These are phyloP conservation scores for Phenacoccus solenopsis DNA, from an alignment of 1,140 invertebrate species.

Conservation along the genomic window DNA sequence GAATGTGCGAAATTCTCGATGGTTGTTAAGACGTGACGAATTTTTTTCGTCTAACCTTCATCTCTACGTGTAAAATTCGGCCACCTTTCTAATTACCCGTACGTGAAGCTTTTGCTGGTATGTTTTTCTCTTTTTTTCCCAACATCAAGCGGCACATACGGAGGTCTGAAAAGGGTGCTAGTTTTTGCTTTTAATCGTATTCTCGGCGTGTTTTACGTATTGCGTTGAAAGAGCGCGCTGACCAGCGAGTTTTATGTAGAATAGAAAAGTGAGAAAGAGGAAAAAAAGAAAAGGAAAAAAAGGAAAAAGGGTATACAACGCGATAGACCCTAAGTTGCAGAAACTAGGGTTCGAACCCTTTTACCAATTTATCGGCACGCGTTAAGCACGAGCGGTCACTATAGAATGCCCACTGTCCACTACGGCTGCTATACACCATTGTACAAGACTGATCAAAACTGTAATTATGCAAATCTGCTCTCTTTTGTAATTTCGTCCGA, in stretches of 20 bases:
- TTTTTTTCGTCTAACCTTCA: too few relatives aligned
- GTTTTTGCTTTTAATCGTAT: constrained; percentile 3
- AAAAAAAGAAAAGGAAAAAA: constrained; percentile 8
- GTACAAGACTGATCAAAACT: constrained; percentile 12
- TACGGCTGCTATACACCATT: background rate
- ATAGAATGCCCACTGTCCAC: constrained; percentile 13
- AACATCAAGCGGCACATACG: too few relatives aligned
- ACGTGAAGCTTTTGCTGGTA: too few relatives aligned
- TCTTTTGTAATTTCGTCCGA: constrained; percentile 15
- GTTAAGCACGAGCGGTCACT: constrained; percentile 16
- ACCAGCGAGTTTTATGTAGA: background rate
- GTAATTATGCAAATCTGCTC: constrained; percentile 15
- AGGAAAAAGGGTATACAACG: background rate
- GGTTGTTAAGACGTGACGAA: background rate
- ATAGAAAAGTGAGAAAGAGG: background rate
- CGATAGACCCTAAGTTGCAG: background rate
- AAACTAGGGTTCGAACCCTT: constrained; percentile 13
- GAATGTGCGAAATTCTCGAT: background rate
- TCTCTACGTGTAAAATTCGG: background rate
- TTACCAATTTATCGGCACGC: constrained; percentile 16
- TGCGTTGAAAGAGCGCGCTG: background rate
- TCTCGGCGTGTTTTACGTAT: background rate
- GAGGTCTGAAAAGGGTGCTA: background rate
- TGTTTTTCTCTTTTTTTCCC: too few relatives aligned
- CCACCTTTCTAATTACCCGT: background rate